Base-by-base conservation (phyloP, 2,113 vertebrate species). In the Fregetta grallaria region DNA sequence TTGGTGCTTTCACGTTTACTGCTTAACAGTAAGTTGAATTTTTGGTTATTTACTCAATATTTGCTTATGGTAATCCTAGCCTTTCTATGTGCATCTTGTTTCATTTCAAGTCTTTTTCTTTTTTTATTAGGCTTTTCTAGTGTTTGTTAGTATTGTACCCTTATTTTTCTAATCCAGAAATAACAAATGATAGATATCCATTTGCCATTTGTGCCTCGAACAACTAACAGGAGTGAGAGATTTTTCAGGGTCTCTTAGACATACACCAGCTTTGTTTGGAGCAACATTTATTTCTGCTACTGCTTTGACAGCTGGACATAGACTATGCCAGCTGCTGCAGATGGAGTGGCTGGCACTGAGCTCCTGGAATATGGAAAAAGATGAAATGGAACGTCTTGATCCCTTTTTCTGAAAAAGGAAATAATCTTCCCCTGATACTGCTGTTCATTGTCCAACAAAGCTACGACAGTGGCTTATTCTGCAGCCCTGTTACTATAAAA, bases 341-440 rank as follows among this genome's bases (percentile, higher is more conserved):
- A 65, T 40, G 79, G 79, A 87, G 27, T 7, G 10, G 27, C 83
- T 95, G 79, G 88, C 92, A 75, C 72, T 1, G 3, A 86, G 73
- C 78, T 90, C 70, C 71, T 83, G 88, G 79, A 77, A 13, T 23
- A 16, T 78, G 86, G 65, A 75, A 72, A 26, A 82, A 78, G 76
- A 65, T 70, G 36, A 59, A 91, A 17, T 47, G 53, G 62, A 82
- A n/a, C 22, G 7, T 75, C 70, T 49, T 30, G 44, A 45, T 67
- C 34, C 40, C 53, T 61, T 42, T 79, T 34, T 61, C 83, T 84
- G 70, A 50, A 55, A 68, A 93, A 76, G 73, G 73, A 95, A 94
- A 73, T n/a, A 0, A 10, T 34, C 66, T 53, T 15, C 42, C 63
- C 13, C 34, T 36, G 30, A 6, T 56, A 3, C 4, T 36, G 72